Conservation (phyloP, 2,888 invertebrate species). For the Eudemis profundana region DNA sequence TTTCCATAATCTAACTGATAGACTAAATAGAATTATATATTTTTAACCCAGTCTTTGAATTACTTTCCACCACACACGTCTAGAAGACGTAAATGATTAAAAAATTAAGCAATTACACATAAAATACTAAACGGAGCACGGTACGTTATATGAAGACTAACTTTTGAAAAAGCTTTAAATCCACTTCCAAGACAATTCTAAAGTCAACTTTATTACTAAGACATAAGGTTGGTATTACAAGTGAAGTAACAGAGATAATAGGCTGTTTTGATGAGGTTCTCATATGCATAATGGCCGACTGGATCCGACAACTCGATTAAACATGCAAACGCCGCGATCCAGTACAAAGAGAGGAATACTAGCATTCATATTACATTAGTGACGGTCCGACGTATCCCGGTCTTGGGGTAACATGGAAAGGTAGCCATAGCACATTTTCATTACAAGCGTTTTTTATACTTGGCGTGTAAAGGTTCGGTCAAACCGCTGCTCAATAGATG, state of each 20-base stretch:
- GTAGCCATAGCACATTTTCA: no score
- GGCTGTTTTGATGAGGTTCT: neutral
- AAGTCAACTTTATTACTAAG: neutral
- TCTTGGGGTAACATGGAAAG: no score
- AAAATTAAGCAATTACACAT: no score
- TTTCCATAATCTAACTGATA: no score
- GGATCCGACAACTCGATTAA: conserved; percentile 30
- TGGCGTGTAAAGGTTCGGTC: no score
- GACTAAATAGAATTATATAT: no score
- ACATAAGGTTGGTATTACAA: neutral
- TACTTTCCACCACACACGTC: no score
- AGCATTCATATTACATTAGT: conserved; percentile 36
- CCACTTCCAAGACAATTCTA: neutral
- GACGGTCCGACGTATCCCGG: neutral
- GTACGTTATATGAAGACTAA: neutral
- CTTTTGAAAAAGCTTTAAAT: neutral
- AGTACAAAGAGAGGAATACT: conserved; percentile 30
- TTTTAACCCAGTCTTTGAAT: no score
- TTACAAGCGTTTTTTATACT: no score
- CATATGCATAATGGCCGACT: conserved; percentile 17
- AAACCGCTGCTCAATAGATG: no score
- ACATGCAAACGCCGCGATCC: conserved; percentile 28
- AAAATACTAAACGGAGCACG: no score
- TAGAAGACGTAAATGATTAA: no score
- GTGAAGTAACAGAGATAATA: neutral